phyloP scores from a whole-genome alignment of 2,888 invertebrate species.

The Thumatha senex region DNA sequence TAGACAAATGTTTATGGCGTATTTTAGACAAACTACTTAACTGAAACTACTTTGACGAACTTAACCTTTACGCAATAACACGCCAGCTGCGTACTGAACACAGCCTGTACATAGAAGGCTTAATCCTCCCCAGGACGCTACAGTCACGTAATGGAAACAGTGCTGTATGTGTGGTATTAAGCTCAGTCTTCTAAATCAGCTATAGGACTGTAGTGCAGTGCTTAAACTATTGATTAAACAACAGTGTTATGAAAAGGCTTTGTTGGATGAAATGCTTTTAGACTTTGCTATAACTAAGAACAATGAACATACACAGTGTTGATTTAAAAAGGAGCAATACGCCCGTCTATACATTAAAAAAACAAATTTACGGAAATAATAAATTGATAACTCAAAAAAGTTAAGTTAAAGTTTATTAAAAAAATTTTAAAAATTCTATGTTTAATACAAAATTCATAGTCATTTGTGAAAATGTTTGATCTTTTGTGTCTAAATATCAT shows the following conservation, averaged over 20 bases:
- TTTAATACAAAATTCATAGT: no score
- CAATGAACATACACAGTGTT: no score
- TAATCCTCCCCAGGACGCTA: conserved; percentile 44
- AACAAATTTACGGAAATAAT: no score
- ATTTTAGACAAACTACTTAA: no score
- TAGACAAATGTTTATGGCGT: no score
- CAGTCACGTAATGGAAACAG: conserved; percentile 53
- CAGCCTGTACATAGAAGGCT: conserved; percentile 27
- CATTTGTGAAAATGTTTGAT: no score
- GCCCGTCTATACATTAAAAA: no score
- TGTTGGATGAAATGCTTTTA: neutral
- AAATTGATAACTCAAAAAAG: no score
- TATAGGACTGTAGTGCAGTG: conserved; percentile 14
- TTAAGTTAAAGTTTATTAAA: no score
- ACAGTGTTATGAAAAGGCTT: neutral
- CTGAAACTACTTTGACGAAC: conserved; percentile 18
- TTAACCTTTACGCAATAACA: conserved; percentile 32
- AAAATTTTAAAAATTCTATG: no score
- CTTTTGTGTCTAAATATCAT: no score
- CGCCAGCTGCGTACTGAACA: conserved; percentile 20
- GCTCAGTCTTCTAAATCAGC: conserved; percentile 22
- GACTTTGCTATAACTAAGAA: neutral
- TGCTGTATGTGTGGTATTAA: conserved; percentile 36
- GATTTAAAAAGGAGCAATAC: no score
- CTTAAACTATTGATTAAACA: conserved; percentile 1